Evolutionary conservation across 1,140 invertebrate species (phyloP).

Genomic region (Lepidurus couesii): DNA sequence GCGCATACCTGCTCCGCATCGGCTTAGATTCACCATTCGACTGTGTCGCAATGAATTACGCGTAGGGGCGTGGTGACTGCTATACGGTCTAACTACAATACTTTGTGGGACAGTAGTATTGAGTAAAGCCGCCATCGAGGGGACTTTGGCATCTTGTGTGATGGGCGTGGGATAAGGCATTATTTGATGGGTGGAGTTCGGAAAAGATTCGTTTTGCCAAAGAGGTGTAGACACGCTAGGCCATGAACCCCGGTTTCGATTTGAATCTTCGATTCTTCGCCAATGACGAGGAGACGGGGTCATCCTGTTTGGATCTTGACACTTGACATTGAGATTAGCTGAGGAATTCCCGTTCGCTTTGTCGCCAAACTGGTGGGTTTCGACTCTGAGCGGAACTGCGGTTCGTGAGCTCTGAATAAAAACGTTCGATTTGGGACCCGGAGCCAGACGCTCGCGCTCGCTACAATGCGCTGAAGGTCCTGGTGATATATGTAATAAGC

Average conservation of each 20-base stretch:
- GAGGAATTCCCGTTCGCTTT: neutral
- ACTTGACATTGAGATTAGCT: neutral
- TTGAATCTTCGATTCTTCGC: constrained; percentile 9
- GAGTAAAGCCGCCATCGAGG: constrained; percentile 53
- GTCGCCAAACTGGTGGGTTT: neutral
- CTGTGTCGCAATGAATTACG: constrained; percentile 62
- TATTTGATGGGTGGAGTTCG: constrained; percentile 15
- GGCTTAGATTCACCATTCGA: constrained; percentile 61
- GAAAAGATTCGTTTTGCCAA: constrained; percentile 14
- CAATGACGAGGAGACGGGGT: neutral
- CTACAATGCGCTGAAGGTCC: neutral
- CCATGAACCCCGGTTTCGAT: neutral
- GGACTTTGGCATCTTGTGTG: constrained; percentile 59
- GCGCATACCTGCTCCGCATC: constrained; percentile 50
- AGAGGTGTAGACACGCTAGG: neutral
- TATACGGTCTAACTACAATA: constrained; percentile 52
- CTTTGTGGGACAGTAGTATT: constrained; percentile 64
- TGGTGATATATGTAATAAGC: constrained; percentile 15
- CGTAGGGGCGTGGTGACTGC: constrained; percentile 55
- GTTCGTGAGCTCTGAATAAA: neutral
- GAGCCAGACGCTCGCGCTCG: constrained; percentile 1
- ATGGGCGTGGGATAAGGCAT: constrained; percentile 12
- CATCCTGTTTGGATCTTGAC: neutral
- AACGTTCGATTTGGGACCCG: constrained; percentile 2
- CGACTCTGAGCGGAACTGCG: neutral